Percentiles rank a stretch among this genome's conserved stretches.
Conservation (phyloP, 2,113 vertebrate genomes). For the Centrocercus urophasianus region DNA sequence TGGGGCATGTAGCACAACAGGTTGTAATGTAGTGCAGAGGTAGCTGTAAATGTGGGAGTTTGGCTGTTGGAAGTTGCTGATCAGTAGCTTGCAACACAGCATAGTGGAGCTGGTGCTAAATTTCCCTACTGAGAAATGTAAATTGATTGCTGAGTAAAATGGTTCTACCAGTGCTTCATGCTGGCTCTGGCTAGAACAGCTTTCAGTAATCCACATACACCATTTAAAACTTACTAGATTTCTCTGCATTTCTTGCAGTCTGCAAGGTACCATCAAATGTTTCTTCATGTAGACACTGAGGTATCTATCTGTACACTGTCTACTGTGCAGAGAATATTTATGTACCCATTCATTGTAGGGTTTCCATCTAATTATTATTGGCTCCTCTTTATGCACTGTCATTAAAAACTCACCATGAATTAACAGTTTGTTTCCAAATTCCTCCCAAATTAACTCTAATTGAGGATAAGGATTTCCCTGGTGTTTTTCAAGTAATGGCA, state of each 20-base stretch:
- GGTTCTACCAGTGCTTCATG: not conserved
- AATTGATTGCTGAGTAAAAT: not conserved
- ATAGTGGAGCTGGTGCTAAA: not conserved
- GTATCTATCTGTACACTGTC: not conserved
- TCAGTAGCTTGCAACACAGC: not conserved
- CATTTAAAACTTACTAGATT: not conserved
- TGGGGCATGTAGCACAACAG: not conserved
- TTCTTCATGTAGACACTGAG: not conserved
- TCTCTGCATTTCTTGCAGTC: not conserved
- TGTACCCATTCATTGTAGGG: not conserved
- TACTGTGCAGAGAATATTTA: not conserved
- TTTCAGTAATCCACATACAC: not conserved
- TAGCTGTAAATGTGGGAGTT: not conserved
- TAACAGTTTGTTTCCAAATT: not conserved
- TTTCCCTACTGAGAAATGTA: not conserved
- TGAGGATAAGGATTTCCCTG: not conserved
- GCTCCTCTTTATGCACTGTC: not conserved
- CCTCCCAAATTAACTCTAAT: not conserved
- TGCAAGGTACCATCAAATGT: not conserved
- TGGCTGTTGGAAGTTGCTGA: not conserved
- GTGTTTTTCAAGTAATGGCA: not conserved
- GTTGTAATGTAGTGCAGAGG: not conserved
- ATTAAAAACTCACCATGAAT: not conserved
- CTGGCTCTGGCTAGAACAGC: not conserved
- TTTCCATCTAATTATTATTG: not conserved